These are phyloP conservation scores for Eucidaris tribuloides DNA, from an alignment of 35 echinoderm and acorn worm genomes.

Conservation along the genomic window DNA sequence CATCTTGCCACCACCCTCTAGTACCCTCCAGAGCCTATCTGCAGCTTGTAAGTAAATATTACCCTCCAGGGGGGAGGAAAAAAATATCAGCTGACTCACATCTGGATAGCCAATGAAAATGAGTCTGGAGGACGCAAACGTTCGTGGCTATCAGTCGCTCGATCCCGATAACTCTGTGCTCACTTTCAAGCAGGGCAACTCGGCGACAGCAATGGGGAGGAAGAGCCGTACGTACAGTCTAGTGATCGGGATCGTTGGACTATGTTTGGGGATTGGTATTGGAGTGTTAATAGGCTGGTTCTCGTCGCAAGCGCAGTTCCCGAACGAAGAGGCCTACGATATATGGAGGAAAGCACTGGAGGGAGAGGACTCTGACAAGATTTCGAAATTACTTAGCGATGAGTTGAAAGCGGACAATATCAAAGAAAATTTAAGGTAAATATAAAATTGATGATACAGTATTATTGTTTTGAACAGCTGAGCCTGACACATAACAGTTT, in stretches of 20 bases:
- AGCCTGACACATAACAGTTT: too few species aligned
- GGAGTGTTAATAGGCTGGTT: conserved; percentile 64
- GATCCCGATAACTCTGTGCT: background rate
- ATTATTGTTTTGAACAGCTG: too few species aligned
- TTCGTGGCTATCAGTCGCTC: conserved; percentile 4
- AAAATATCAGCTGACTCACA: too few species aligned
- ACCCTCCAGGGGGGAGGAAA: too few species aligned
- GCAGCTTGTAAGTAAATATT: too few species aligned
- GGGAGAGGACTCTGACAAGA: conserved; percentile 25
- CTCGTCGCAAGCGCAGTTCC: conserved; percentile 52
- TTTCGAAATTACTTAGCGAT: conserved; percentile 25
- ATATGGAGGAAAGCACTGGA: conserved; percentile 30
- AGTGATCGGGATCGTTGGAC: conserved; percentile 6
- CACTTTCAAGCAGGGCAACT: background rate
- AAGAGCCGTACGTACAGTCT: background rate
- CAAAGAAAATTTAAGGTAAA: conserved; percentile 61
- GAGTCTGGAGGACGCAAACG: too few species aligned
- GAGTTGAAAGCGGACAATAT: conserved; percentile 46
- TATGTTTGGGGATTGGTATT: conserved; percentile 19
- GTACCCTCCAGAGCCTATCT: too few species aligned
- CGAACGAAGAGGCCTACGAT: background rate
- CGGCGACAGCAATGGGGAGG: background rate
- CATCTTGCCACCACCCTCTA: too few species aligned
- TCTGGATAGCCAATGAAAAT: too few species aligned
- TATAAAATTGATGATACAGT: too few species aligned